Percentiles rank a stretch among this genome's conserved stretches.
These are phyloP conservation scores for Scaeva pyrastri DNA, from an alignment of 2,888 invertebrate genomes.

Conservation along the genomic window DNA sequence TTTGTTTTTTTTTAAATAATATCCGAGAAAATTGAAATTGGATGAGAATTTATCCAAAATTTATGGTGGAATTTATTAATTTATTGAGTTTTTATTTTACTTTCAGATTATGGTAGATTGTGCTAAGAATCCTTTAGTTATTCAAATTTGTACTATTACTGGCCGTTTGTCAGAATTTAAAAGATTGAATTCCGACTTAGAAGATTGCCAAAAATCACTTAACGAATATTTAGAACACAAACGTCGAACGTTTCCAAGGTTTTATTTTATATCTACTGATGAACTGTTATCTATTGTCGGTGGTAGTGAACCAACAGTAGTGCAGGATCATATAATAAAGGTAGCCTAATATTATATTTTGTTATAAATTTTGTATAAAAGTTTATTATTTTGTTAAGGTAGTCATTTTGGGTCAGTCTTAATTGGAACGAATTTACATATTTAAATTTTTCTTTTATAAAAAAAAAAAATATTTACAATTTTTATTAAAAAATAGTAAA, in stretches of 20 bases:
- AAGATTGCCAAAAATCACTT: slow-evolving; percentile 95
- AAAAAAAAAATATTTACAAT: too few relatives aligned
- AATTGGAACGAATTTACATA: too few relatives aligned
- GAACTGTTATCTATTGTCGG: slow-evolving; percentile 95
- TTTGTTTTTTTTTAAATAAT: too few relatives aligned
- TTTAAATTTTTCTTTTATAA: too few relatives aligned
- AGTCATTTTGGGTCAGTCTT: too few relatives aligned
- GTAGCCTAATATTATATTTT: slow-evolving; percentile 84
- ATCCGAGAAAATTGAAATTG: too few relatives aligned
- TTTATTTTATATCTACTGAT: slow-evolving; percentile 97
- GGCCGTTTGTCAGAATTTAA: slow-evolving; percentile 92
- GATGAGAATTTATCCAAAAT: too few relatives aligned
- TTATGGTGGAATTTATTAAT: too few relatives aligned
- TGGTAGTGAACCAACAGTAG: slow-evolving; percentile 91
- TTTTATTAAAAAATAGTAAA: too few relatives aligned
- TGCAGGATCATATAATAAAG: slow-evolving; percentile 97
- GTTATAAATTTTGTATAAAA: neutral
- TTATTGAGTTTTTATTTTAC: too few relatives aligned
- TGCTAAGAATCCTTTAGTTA: slow-evolving; percentile 90
- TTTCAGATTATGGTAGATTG: slow-evolving; percentile 93
- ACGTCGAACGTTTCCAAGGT: slow-evolving; percentile 93
- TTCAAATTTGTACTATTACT: slow-evolving; percentile 90
- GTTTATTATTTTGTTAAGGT: neutral
- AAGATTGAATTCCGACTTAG: slow-evolving; percentile 89
- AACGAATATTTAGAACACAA: slow-evolving; percentile 96